Evolutionary conservation across 2,888 invertebrate species (phyloP), one percentile per base, ranked within the genome.

Genomic region (Pollenia amentaria): DNA sequence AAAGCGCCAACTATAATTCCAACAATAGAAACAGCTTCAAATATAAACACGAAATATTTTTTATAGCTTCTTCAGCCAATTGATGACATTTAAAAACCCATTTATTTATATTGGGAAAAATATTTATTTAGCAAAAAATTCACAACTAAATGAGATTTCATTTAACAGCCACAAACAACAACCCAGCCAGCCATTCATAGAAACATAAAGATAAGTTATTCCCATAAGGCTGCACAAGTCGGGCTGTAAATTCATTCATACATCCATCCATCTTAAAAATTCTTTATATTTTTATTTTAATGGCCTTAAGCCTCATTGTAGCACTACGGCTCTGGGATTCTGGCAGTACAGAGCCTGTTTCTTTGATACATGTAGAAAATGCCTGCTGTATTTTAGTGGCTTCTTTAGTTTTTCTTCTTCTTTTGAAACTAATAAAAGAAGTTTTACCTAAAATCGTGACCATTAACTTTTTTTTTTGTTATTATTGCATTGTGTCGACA

Each of bases 61-160:
- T 87, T 84, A 87, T 87, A 62, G 79, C 76, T 80, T 87, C 84
- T 84, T 77, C 67, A 80, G 67, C 75, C 83, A 80, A 84, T 80
- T 80, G 83, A 87, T 87, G 86, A 87, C 86, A 87, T 87, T 87
- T 87, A 87, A 84, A 87, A 87, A 73, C 8, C 83, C 86, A 87
- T 87, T 84, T 84, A 87, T 84, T 84, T 87, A 75, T 84, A 80
- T 72, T 73, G 46, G 21, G 53, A 78, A 77, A 84, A 65, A 67
- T 67, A 75, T 67, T 67, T 75, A 62, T 79, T 79, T 53, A 42
- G n/a, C 10, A 81, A 78, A 64, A 76, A 55, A 57, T 65, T 51
- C 18, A 16, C 3, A 46, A 70, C 46, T 14, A 46, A 65, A 73
- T 81, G 48, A 76, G 76, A 80, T 80, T 86, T 83, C 16, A 76